Conservation (phyloP, 2,113 vertebrate species). For the Eretmochelys imbricata region DNA sequence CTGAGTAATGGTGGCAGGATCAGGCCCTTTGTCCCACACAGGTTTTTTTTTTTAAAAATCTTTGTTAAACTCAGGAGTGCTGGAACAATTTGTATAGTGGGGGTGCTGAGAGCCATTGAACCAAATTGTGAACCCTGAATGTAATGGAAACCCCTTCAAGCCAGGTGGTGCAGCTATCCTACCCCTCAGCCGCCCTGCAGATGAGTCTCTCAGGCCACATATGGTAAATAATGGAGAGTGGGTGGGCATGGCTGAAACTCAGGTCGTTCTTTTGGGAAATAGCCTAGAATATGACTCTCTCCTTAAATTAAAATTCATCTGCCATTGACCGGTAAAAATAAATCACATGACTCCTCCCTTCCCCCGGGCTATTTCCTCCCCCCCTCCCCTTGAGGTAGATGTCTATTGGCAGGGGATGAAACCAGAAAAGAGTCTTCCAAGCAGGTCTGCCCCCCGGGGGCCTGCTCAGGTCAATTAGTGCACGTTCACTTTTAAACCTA, state of each 20-base stretch:
- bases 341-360: conserved; percentile 17
- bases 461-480: conserved; percentile 65
- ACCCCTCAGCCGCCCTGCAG: background rate
- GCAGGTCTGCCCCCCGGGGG: background rate
- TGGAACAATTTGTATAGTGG: too few species aligned
- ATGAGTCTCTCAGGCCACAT: background rate
- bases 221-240: background rate
- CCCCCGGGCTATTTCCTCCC: background rate
- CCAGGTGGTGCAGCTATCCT: background rate
- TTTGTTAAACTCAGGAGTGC: background rate
- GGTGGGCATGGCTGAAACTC: background rate
- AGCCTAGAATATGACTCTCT: fast-evolving
- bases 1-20: background rate
- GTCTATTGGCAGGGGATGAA: conserved; percentile 77
- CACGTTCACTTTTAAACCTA: conserved; percentile 58
- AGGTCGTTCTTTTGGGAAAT: background rate
- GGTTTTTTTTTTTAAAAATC: background rate
- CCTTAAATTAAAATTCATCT: background rate
- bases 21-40: background rate
- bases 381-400: conserved; percentile 91
- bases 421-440: conserved; percentile 72
- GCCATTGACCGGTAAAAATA: background rate
- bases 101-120: too few species aligned
- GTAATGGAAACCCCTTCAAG: too few species aligned
- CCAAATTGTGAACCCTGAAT: too few species aligned